Evolutionary conservation across 2,888 invertebrate genomes (phyloP).

Genomic region (Coleophora deauratella): DNA sequence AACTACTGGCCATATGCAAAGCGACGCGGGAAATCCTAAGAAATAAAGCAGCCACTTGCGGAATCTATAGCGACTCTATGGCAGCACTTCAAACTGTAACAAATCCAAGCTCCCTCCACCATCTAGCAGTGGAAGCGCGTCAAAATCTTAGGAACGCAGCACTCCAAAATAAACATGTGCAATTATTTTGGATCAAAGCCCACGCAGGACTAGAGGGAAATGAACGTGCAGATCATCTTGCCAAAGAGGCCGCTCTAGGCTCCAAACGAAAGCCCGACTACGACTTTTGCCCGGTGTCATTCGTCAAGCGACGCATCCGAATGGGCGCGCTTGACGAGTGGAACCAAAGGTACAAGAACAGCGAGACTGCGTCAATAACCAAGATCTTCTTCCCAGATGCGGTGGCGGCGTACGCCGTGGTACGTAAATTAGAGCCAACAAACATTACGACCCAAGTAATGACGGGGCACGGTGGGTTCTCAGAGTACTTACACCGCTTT

Average conservation of each 20-base stretch:
- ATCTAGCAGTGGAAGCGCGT: slow-evolving; percentile 6
- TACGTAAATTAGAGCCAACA: too few relatives aligned
- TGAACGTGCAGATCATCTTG: neutral
- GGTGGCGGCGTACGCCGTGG: too few relatives aligned
- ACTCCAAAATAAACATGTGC: too few relatives aligned
- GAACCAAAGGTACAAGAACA: too few relatives aligned
- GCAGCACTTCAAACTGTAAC: too few relatives aligned
- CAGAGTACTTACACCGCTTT: slow-evolving; percentile 1
- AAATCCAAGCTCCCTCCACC: slow-evolving; percentile 6
- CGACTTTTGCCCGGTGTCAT: neutral
- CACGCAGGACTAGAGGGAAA: neutral
- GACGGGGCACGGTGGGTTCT: slow-evolving; percentile 7
- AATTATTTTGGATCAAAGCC: neutral
- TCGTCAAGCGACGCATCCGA: too few relatives aligned
- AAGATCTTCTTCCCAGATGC: too few relatives aligned
- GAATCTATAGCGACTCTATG: too few relatives aligned
- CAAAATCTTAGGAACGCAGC: neutral
- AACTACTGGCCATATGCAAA: too few relatives aligned
- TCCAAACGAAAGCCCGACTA: neutral
- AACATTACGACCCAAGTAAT: neutral
- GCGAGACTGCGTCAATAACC: too few relatives aligned
- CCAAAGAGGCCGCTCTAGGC: neutral
- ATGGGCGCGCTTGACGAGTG: too few relatives aligned
- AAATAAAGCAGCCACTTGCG: slow-evolving; percentile 5
- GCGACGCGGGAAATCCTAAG: too few relatives aligned